These are phyloP conservation scores for Scomber scombrus DNA, from an alignment of 2,113 vertebrate genomes.

Conservation along the genomic window DNA sequence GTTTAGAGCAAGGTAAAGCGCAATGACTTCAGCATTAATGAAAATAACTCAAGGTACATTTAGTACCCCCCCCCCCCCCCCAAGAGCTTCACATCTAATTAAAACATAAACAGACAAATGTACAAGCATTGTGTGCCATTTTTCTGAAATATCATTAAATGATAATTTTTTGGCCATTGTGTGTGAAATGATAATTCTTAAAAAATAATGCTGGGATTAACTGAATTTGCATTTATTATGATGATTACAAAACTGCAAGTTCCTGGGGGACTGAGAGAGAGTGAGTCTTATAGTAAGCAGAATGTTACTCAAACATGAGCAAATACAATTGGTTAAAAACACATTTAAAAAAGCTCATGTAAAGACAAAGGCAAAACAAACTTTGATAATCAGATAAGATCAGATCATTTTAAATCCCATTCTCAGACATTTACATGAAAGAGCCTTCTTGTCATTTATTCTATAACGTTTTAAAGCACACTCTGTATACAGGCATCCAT, in stretches of 20 bases:
- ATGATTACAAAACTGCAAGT: background rate
- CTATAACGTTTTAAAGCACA: background rate
- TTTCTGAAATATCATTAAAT: too few species aligned
- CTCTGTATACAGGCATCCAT: background rate
- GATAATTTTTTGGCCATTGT: background rate
- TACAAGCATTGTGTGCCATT: background rate
- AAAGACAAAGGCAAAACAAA: background rate
- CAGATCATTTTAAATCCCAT: background rate
- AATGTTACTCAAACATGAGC: background rate
- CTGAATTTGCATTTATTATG: background rate
- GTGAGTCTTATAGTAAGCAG: background rate
- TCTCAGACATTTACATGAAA: background rate
- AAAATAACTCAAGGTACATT: background rate
- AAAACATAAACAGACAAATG: background rate
- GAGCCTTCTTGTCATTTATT: background rate
- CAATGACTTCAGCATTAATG: background rate
- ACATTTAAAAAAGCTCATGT: too few species aligned
- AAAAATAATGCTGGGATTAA: background rate
- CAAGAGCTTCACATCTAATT: background rate
- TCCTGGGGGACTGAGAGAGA: background rate
- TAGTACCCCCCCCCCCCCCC: too few species aligned
- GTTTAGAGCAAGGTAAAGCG: background rate
- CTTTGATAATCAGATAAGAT: background rate
- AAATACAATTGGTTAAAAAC: too few species aligned
- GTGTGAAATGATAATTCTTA: background rate